These are phyloP conservation scores for Tringa solitaria DNA, from an alignment of 2,113 vertebrate genomes.

Conservation along the genomic window DNA sequence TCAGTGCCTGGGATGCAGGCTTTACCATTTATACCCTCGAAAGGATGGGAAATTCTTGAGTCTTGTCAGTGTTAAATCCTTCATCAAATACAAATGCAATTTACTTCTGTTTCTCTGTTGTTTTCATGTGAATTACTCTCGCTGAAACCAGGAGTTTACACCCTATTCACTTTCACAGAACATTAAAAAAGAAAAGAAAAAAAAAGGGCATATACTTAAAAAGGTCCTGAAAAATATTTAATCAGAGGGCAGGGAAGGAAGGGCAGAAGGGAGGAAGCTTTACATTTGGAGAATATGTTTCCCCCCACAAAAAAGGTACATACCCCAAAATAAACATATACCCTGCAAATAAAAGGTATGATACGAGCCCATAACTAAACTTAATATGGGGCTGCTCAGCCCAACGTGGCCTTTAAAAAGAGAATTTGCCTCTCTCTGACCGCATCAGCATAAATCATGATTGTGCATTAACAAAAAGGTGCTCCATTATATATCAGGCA, in stretches of 20 bases:
- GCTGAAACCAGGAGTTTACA: not conserved
- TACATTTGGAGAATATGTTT: not conserved
- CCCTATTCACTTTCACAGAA: not conserved
- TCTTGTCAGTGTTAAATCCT: not conserved
- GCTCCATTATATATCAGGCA: not conserved
- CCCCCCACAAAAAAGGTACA: not conserved
- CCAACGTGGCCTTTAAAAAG: not conserved
- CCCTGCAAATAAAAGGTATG: not conserved
- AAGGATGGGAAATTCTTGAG: not conserved
- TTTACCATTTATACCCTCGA: rapidly evolving
- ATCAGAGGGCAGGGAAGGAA: not conserved
- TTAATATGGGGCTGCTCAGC: not conserved
- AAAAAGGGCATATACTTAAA: not conserved
- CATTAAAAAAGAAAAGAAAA: not conserved
- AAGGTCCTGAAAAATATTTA: not conserved
- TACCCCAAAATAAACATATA: not conserved
- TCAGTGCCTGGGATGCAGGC: not conserved
- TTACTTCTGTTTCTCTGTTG: not conserved
- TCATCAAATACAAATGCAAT: not conserved
- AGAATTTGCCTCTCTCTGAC: not conserved
- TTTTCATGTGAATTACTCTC: not conserved
- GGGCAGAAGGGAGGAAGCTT: not conserved
- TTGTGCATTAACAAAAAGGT: not conserved
- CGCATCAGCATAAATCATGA: not conserved
- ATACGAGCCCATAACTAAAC: not conserved